Percentiles rank a stretch among this genome's conserved stretches.
phyloP scores from a whole-genome alignment of 2,888 invertebrate genomes.

The Augochlorella aurata region DNA sequence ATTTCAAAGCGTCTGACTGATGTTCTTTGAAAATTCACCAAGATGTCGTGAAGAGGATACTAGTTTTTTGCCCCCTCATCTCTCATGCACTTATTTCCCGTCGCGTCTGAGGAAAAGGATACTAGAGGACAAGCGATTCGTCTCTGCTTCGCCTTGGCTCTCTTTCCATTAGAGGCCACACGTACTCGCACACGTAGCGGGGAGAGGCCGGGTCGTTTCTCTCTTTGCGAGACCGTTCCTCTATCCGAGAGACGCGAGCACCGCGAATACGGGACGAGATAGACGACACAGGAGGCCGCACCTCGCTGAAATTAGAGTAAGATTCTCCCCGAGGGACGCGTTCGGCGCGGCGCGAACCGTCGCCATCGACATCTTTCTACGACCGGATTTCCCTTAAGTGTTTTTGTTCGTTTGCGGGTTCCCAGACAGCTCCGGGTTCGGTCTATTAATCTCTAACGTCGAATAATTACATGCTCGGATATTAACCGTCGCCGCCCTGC shows the following conservation, averaged over 20 bases:
- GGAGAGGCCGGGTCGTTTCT: constrained; percentile 9
- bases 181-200: constrained; percentile 3
- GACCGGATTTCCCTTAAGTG: constrained; percentile 35
- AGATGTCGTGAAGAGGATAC: constrained; percentile 38
- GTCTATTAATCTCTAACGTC: constrained; percentile 50
- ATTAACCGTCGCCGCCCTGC: constrained; percentile 39
- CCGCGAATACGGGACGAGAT: constrained; percentile 49
- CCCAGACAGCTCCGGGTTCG: constrained; percentile 8
- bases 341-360: background rate
- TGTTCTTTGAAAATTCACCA: background rate
- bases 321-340: constrained; percentile 25
- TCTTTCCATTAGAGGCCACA: constrained; percentile 21
- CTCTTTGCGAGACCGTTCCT: constrained; percentile 26
- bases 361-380: constrained; percentile 39
- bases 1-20: constrained; percentile 17
- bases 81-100: constrained; percentile 45
- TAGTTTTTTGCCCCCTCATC: constrained; percentile 53
- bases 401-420: constrained; percentile 37
- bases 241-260: constrained; percentile 39
- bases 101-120: constrained; percentile 29
- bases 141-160: constrained; percentile 44
- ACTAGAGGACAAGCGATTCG: constrained; percentile 55
- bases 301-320: constrained; percentile 61
- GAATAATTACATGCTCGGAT: constrained; percentile 53
- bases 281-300: constrained; percentile 20